A percentile compares a stretch with the other conserved stretches of the same genome.
These are phyloP conservation scores for Cosmopolites sordidus DNA, from an alignment of 2,888 invertebrate genomes.

Conservation along the genomic window DNA sequence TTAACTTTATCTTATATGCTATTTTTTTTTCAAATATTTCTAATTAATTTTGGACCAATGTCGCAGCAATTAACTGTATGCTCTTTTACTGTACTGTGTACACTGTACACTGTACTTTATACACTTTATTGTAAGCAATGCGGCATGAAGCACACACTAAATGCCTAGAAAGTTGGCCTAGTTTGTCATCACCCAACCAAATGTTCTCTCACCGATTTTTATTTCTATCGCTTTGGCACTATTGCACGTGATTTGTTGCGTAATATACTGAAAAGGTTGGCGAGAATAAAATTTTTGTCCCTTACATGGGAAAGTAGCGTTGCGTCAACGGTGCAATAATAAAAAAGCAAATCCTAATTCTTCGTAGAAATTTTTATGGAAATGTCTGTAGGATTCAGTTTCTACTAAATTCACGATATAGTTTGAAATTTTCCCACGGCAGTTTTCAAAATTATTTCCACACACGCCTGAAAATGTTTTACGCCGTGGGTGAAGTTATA, in stretches of 20 bases:
- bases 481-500: too few species aligned
- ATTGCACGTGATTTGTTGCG: constrained; percentile 21
- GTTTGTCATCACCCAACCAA: constrained; percentile 11
- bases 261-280: constrained; percentile 24
- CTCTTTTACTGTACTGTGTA: too few species aligned
- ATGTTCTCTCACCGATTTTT: constrained; percentile 16
- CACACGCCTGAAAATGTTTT: too few species aligned
- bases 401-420: constrained; percentile 20
- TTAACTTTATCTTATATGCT: too few species aligned
- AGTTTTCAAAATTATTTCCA: too few species aligned
- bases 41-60: too few species aligned
- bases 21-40: too few species aligned
- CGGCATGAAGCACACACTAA: too few species aligned
- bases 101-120: too few species aligned
- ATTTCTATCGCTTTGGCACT: constrained; percentile 17
- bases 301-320: constrained; percentile 15
- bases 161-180: too few species aligned
- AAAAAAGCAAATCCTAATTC: constrained; percentile 7
- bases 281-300: constrained; percentile 23
- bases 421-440: constrained; percentile 12
- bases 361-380: constrained; percentile 15
- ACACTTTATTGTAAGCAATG: too few species aligned
- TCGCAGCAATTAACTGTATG: too few species aligned
- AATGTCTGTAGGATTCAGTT: constrained; percentile 21
- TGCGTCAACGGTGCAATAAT: constrained; percentile 26